Base-by-base conservation (phyloP, 1,140 invertebrate species). In the Wasmannia auropunctata region DNA sequence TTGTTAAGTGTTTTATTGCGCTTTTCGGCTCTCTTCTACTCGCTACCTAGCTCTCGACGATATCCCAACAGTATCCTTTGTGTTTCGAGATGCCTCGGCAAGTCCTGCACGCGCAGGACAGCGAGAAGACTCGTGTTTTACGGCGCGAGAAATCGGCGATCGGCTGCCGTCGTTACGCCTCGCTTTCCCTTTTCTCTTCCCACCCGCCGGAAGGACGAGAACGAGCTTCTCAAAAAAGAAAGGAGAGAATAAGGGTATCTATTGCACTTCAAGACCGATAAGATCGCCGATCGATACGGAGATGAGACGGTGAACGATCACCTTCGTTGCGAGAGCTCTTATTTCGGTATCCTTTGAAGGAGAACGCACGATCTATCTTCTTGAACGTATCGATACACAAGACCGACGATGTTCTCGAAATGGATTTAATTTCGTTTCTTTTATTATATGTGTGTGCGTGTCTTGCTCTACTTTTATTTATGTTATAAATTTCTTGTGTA, bases 91-190 rank as follows among this genome's bases (percentile, higher is more conserved):
- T 31, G 7, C 10, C 14, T 25, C 4, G 22, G 11, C 22, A 19
- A 51, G 40, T 76, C 60, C 54, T 49, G 28, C 76, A 19, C 34
- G 37, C 63, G 43, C 46, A 49, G 56, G 74, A 60, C 28, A 87
- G 88, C 87, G 88, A 89, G 88, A 89, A 88, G 63, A 83, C 58
- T 83, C 88, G 72, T 89, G 88, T 89, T 77, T 76, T 69, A 72
- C 56, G 51, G 87, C 54, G 87, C 75, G 70, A 89, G 88, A 88
- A 89, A 89, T 89, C 87, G 70, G 70, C 75, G 34, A 60, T 74
- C 83, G 72, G n/a, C 40, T 70, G n/a, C 69, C 22, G 46, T 51
- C 65, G 69, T 65, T 54, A 79, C 62, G 87, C 46, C 69, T 65
- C 84, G 46, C 51, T 60, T 74, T 49, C 58, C 11, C 14, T 58